Base-by-base conservation (phyloP, 2,797 vertebrate genomes). In the Phoeniculus purpureus region DNA sequence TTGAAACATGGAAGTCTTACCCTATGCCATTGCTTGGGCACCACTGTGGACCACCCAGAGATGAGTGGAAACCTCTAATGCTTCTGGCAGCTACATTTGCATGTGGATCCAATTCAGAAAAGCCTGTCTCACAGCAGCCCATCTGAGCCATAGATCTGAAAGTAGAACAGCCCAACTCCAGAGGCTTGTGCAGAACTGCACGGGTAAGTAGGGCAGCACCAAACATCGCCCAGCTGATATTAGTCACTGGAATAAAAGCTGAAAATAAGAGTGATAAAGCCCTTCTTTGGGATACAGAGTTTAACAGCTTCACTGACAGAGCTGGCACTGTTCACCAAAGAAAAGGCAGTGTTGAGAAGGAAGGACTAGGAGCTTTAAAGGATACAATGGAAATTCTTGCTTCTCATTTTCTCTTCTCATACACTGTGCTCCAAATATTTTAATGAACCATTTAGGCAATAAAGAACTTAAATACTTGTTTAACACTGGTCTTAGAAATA, bases 101-200 rank as follows among this genome's bases (percentile, higher is more conserved):
- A 4, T 4, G 7, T 4, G 34, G 31, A 48, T 29, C 12, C 48
- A 25, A 3, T 8, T 32, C 56, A 45, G 66, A 62, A 68, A 80
- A 37, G n/a, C 18, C 31, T 25, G 29, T 7, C 70, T 60, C 17
- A 2, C 2, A 0, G 21, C 4, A 18, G 71, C 43, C 22, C 23
- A 14, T 29, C 54, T 56, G 60, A 81, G 15, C 22, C 0, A 0
- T 0, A 6, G 58, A 13, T 7, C 19, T 45, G 3, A 13, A 79
- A 62, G 78, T 0, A 19, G 72, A 79, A 13, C 56, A 67, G 34
- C 54, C 66, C 40, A 31, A 1, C 61, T 67, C 12, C 77, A 50
- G 78, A 60, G 78, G 45, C 15, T 74, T 17, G 58, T 0, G 0
- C 40, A 45, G 70, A 15, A 51, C 2, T 3, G 34, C 0, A 1